Base-by-base conservation (phyloP, 2,113 vertebrate species). In the Machaerirhynchus nigripectus region DNA sequence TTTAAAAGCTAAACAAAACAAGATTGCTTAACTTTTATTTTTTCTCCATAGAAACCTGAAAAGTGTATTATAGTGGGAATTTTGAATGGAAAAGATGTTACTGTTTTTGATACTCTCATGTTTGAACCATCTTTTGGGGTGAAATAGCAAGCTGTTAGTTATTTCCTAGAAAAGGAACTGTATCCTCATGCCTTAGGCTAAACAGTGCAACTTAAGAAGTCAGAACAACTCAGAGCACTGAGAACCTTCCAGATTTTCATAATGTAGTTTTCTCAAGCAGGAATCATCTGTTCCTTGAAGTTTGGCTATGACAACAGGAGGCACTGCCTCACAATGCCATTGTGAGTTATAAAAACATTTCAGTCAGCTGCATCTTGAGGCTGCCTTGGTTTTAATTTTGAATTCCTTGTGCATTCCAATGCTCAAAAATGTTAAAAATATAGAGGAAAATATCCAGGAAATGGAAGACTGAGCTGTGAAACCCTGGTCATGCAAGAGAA, bases 241-340 rank as follows among this genome's bases (percentile, higher is more conserved):
- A 81, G 50, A 33, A 28, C 7, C 23, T 65, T 91, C 31, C 44
- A 65, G 33, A 87, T 87, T 90, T 91, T 75, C 40, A 53, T 50
- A 31, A 47, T 35, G 37, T 18, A 47, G 13, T 71, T 78, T 91
- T 89, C 67, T 94, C 39, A 68, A 75, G 73, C 53, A 84, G 17
- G 40, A 95, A 71, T 95, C 69, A 89, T 89, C 84, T 94, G 44
- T 59, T 86, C 68, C 50, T 93, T 90, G 79, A 86, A 80, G 76
- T 67, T 70, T 87, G 39, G 60, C 47, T 67, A 13, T 46, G 64
- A 84, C 4, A 10, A 93, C 74, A 90, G 52, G 71, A 86, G 79
- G 50, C 30, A 40, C 15, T 65, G 42, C 60, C 28, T 40, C 50
- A 13, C 42, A 65, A 13, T 42, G 42, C 42, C 70, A 26, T 60